Evolutionary conservation across 1,140 invertebrate genomes (phyloP).

Genomic region (Scylla paramamosain): DNA sequence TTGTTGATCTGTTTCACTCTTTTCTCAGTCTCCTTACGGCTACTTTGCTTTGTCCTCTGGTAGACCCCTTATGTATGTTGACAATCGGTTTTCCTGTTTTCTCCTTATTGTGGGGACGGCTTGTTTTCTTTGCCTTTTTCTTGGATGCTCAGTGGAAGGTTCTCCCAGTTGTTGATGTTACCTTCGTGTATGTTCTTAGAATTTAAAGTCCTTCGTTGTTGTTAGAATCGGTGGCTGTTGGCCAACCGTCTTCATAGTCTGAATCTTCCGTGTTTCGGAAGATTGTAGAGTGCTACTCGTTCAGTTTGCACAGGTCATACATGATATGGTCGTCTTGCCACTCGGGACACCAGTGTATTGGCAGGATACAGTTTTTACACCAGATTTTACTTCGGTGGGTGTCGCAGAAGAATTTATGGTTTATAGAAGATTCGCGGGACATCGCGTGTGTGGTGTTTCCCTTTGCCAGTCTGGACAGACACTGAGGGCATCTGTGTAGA

Average conservation of each 20-base stretch:
- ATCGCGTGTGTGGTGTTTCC: too few species aligned
- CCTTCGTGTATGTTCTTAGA: not conserved
- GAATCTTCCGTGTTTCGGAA: not conserved
- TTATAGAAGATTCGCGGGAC: too few species aligned
- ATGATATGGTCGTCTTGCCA: not conserved
- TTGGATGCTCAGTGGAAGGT: not conserved
- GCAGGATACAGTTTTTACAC: not conserved
- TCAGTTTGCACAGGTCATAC: too few species aligned
- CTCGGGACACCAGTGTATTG: not conserved
- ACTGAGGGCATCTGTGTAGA: too few species aligned
- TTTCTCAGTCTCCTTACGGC: constrained; percentile 53
- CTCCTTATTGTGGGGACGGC: not conserved
- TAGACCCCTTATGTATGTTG: constrained; percentile 25
- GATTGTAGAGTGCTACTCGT: not conserved
- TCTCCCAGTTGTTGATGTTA: not conserved
- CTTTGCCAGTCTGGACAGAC: too few species aligned
- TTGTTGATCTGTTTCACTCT: constrained; percentile 52
- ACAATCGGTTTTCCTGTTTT: not conserved
- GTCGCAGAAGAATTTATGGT: too few species aligned
- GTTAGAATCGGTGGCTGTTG: not conserved
- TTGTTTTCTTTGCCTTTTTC: not conserved
- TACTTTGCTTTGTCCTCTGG: constrained; percentile 47
- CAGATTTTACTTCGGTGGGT: not conserved
- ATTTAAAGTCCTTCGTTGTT: not conserved
- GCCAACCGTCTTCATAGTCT: not conserved